phyloP scores from a whole-genome alignment of 2,113 vertebrate genomes.

The Callospermophilus lateralis region DNA sequence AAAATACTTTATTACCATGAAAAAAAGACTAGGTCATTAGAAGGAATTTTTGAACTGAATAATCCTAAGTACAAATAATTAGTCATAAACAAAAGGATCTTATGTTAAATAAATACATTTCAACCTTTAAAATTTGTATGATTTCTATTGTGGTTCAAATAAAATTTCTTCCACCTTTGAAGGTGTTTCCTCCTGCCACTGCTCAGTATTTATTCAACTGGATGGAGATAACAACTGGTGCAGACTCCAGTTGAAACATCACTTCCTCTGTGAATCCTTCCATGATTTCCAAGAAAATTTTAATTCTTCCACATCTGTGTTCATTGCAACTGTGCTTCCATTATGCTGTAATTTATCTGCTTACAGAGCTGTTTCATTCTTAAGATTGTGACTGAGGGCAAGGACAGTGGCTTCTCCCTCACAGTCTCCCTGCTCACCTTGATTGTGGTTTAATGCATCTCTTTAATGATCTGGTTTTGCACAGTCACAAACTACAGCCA shows the following conservation, averaged over 20 bases:
- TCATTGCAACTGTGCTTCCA: not conserved
- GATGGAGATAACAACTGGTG: not conserved
- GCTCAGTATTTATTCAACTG: not conserved
- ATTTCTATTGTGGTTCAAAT: not conserved
- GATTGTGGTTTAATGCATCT: not conserved
- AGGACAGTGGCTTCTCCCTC: not conserved
- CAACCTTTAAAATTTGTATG: not conserved
- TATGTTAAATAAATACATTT: constrained; percentile 19
- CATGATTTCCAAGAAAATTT: not conserved
- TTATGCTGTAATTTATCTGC: not conserved
- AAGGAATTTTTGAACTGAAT: not conserved
- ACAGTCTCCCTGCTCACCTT: not conserved
- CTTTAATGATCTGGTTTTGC: not conserved
- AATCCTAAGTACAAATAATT: not conserved
- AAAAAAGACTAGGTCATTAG: constrained; percentile 25
- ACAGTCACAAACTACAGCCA: not conserved
- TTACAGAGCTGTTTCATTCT: not conserved
- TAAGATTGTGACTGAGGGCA: not conserved
- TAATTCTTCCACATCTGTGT: not conserved
- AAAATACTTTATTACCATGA: constrained; percentile 54
- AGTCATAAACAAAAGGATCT: constrained; percentile 18
- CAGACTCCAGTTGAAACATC: not conserved
- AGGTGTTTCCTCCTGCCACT: not conserved
- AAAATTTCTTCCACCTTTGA: not conserved
- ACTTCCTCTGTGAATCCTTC: not conserved